phyloP scores from a whole-genome alignment of 2,113 vertebrate species.

The Micromys minutus region DNA sequence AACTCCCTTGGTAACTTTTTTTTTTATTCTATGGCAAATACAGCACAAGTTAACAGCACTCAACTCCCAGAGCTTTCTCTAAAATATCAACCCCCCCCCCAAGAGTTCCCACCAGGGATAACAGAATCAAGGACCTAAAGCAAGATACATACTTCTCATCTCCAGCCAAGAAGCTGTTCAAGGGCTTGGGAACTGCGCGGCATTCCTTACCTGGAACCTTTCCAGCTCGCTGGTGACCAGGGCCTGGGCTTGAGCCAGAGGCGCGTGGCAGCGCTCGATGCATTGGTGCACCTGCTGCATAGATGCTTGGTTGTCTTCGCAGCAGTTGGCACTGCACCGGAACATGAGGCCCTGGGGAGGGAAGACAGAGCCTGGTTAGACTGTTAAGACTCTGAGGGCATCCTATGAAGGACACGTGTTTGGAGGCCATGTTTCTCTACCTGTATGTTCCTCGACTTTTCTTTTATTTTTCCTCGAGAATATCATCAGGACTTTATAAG shows the following conservation, averaged over 20 bases:
- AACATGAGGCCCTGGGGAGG: conserved; percentile 91
- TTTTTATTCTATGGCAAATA: conserved; percentile 29
- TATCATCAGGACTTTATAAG: neutral
- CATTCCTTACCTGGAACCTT: conserved; percentile 92
- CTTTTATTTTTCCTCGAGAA: neutral
- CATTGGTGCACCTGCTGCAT: conserved; percentile 96
- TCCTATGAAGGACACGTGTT: neutral
- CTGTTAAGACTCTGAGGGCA: neutral
- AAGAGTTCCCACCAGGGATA: neutral
- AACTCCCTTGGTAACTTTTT: neutral
- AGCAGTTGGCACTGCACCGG: conserved; percentile 93
- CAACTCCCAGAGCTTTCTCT: neutral
- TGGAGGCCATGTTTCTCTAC: neutral
- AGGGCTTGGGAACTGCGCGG: neutral
- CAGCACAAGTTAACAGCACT: neutral
- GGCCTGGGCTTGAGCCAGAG: conserved; percentile 92
- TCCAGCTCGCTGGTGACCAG: conserved; percentile 93
- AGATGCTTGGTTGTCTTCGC: conserved; percentile 88
- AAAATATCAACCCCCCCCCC: conserved; percentile 33
- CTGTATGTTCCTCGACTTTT: neutral
- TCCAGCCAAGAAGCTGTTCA: neutral
- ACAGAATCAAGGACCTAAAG: conserved; percentile 10
- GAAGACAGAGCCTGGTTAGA: neutral
- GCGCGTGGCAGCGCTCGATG: conserved; percentile 93
- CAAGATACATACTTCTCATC: neutral